Base-by-base conservation (phyloP, 1,140 invertebrate genomes). In the Oedothorax gibbosus region DNA sequence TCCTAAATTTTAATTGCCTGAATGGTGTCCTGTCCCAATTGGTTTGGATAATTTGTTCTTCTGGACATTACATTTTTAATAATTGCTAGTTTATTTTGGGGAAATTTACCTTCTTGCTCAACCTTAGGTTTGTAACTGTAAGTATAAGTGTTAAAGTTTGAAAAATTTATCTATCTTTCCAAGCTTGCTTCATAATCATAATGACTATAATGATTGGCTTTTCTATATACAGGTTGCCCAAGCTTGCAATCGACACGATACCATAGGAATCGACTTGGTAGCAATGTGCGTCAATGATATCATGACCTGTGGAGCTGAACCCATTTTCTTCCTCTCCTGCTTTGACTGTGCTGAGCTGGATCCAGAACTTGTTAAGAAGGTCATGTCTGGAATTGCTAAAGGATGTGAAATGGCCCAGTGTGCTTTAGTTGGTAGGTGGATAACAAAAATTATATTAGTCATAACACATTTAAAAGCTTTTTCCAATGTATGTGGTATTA, bases 281-380 rank as follows among this genome's bases (percentile, higher is more conserved):
- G 98, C 98, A 11, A 98, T 99, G 96, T 98, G 97, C 89, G 97
- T 98, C 4, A 99, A 99, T 91, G 98, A 99, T 90, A 93, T 99
- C 69, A 90, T 99, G 21, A 96, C 96, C 62, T 95, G 98, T 87
- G 97, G 97, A 21, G 98, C 98, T 0, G 96, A 97, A 88, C 97
- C 98, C 0, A 91, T 99, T 66, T 98, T 97, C 81, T 99, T 99
- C 89, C 90, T 99, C 0, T 98, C 99, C 91, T 99, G 99, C 90
- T 98, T 97, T 90, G 96, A 98, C 12, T 97, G 95, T 89, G 96
- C 97, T 6, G 92, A 93, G 85, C 91, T 99, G 65, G 92, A 98
- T 88, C 93, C 97, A 8, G 91, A 93, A 0, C 90, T 93, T 18
- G 96, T 96, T 0, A 92, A 92, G 2, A 90, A 93, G 85, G 94